A percentile compares a stretch with the other conserved stretches of the same genome.
These are phyloP conservation scores for Antheraea yamamai DNA, from an alignment of 2,888 invertebrate genomes.

Conservation along the genomic window DNA sequence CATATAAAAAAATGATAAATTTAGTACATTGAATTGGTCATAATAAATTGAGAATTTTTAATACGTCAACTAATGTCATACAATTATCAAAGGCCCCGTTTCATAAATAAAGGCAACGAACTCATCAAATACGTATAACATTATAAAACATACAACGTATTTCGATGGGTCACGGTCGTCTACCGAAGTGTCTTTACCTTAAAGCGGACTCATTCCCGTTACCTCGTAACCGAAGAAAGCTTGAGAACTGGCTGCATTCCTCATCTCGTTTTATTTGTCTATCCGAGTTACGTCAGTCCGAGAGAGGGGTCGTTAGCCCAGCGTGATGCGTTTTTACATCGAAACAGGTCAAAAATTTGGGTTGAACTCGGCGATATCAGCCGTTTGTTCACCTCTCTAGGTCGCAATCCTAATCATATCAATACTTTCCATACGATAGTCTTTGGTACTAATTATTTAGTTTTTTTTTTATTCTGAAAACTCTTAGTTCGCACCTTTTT, in stretches of 20 bases:
- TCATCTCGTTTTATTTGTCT: conserved; percentile 64
- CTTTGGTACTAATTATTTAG: not conserved
- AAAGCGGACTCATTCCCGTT: conserved; percentile 42
- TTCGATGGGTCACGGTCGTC: conserved; percentile 37
- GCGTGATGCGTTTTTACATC: conserved; percentile 59
- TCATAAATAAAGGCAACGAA: conserved; percentile 11
- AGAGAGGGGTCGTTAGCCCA: conserved; percentile 62
- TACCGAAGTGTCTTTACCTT: conserved; percentile 31
- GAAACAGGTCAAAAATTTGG: conserved; percentile 76
- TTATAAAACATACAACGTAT: conserved; percentile 22
- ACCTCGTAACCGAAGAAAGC: conserved; percentile 41
- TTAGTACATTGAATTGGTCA: not conserved
- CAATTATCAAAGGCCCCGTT: conserved; percentile 6
- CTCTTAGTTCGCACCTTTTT: too few relatives aligned
- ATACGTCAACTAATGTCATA: not conserved
- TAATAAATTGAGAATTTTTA: not conserved
- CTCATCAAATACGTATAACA: conserved; percentile 17
- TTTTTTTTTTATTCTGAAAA: too few relatives aligned
- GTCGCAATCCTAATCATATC: conserved; percentile 47
- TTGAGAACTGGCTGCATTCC: conserved; percentile 62
- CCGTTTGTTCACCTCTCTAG: conserved; percentile 77
- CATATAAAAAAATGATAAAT: not conserved
- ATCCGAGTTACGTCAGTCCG: conserved; percentile 56
- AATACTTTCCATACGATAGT: not conserved
- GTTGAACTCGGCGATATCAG: conserved; percentile 69